These are phyloP conservation scores for Clarias pachynema DNA, from an alignment of 2,797 vertebrate genomes.

Conservation along the genomic window DNA sequence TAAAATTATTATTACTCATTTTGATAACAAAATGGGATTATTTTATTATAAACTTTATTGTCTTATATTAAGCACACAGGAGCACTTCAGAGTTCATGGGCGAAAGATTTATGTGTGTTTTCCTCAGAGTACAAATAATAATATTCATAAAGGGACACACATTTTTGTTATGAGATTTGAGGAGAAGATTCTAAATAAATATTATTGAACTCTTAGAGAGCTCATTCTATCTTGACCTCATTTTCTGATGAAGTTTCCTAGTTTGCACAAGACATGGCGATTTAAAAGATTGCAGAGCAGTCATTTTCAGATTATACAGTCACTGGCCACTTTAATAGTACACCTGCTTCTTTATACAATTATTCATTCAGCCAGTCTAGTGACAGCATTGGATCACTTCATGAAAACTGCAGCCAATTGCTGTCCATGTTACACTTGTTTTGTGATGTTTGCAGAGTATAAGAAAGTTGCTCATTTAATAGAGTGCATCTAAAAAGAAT, in stretches of 20 bases:
- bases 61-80: background rate
- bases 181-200: background rate
- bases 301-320: background rate
- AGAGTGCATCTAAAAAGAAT: too few species aligned
- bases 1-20: background rate
- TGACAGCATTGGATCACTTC: background rate
- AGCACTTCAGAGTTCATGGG: too few species aligned
- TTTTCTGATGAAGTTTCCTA: background rate
- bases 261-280: background rate
- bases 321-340: background rate
- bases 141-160: background rate
- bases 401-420: too few species aligned
- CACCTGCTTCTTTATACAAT: background rate
- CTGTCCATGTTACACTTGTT: too few species aligned
- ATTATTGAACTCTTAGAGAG: background rate
- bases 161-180: background rate
- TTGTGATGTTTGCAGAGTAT: too few species aligned
- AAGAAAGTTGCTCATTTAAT: too few species aligned
- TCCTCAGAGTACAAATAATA: background rate
- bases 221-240: background rate
- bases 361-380: background rate
- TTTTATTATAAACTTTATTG: background rate
- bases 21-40: background rate
- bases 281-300: background rate
- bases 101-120: background rate